phyloP scores from a whole-genome alignment of 2,113 vertebrate species.

The Lucifuga dentata region DNA sequence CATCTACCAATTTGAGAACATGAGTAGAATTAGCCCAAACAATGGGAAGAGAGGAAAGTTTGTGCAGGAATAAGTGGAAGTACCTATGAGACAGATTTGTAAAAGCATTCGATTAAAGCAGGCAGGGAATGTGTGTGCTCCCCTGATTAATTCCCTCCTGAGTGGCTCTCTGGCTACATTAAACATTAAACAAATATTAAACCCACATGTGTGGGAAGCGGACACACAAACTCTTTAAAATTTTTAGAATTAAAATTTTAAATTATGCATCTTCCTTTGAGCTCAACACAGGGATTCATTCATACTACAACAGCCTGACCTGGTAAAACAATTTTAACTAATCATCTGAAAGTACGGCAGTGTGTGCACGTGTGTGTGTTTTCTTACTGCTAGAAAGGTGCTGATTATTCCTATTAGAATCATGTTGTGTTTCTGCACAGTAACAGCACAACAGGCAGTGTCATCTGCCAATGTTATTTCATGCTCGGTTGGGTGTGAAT shows the following conservation, averaged over 20 bases:
- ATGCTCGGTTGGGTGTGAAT: conserved; percentile 85
- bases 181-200: no score
- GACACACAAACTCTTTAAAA: no score
- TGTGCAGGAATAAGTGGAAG: no score
- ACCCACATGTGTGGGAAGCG: no score
- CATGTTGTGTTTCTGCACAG: conserved; percentile 79
- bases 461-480: conserved; percentile 87
- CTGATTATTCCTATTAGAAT: conserved; percentile 83
- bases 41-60: no score
- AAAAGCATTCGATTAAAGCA: no score
- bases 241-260: conserved; percentile 12
- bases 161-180: no score
- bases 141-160: no score
- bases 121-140: no score
- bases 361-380: conserved; percentile 26
- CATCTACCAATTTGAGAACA: no score
- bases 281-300: conserved; percentile 45
- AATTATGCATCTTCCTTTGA: conserved; percentile 17
- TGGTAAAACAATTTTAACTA: conserved; percentile 49
- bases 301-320: conserved; percentile 27
- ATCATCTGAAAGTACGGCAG: conserved; percentile 26
- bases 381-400: conserved; percentile 69
- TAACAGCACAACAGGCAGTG: conserved; percentile 77
- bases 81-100: no score
- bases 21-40: no score